Evolutionary conservation across 2,113 vertebrate genomes (phyloP).

Genomic region (Podocnemis expansa): DNA sequence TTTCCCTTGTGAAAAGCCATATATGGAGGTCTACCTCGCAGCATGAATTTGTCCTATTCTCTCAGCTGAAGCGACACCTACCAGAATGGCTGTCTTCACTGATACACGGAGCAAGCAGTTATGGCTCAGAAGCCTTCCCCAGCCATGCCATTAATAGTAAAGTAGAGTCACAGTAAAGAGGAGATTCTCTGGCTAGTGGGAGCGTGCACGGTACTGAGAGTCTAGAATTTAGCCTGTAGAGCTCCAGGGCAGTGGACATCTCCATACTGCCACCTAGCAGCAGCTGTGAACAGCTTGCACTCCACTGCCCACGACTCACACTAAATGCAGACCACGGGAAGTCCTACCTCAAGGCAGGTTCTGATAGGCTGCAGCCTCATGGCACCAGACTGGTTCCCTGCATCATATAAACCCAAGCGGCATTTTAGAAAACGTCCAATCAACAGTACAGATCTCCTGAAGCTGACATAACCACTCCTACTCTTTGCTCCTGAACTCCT

Average conservation of each 20-base stretch:
- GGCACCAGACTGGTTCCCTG: neutral
- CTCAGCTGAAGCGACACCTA: too few species aligned
- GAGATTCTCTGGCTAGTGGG: too few species aligned
- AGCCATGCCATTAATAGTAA: too few species aligned
- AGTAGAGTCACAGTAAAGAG: too few species aligned
- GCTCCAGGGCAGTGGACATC: neutral
- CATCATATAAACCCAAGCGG: neutral
- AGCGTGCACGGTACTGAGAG: too few species aligned
- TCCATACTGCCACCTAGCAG: neutral
- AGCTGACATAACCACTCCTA: neutral
- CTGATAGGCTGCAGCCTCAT: neutral
- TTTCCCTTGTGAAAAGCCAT: neutral
- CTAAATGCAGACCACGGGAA: neutral
- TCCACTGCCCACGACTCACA: neutral
- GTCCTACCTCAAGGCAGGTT: neutral
- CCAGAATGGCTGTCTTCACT: too few species aligned
- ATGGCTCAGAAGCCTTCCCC: too few species aligned
- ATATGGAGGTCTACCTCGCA: neutral
- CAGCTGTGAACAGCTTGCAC: neutral
- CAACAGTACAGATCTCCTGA: neutral
- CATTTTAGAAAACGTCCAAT: neutral
- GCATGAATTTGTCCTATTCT: too few species aligned
- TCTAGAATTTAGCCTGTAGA: neutral
- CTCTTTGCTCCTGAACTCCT: neutral
- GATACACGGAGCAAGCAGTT: too few species aligned